phyloP scores from a whole-genome alignment of 92 coral and sea anemone genomes.

The Heliopora coerulea region DNA sequence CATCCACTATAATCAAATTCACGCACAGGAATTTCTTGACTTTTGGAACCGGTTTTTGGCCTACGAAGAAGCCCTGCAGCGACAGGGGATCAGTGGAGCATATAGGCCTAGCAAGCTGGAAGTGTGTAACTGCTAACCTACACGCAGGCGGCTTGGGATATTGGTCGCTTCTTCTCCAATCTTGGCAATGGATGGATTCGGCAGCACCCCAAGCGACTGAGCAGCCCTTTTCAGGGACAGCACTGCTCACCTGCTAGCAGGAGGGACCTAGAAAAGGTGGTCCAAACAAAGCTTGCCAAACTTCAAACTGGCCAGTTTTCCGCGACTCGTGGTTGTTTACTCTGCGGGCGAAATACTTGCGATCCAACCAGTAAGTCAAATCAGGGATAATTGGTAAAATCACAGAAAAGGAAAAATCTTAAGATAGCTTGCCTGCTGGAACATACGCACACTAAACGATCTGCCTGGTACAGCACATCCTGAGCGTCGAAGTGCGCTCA shows the following conservation, averaged over 20 bases:
- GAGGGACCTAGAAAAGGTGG: no score
- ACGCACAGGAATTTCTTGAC: no score
- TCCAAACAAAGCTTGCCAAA: no score
- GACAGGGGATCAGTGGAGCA: constrained; percentile 31
- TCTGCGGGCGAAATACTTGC: no score
- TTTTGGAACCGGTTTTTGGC: no score
- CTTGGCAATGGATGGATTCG: constrained; percentile 10
- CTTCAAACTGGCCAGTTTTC: constrained; percentile 7
- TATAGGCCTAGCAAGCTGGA: constrained; percentile 35
- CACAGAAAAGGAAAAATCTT: constrained; percentile 1
- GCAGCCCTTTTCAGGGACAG: constrained; percentile 37
- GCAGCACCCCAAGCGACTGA: constrained; percentile 20
- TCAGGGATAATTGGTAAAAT: background rate
- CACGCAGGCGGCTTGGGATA: constrained; percentile 33
- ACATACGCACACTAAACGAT: constrained; percentile 37
- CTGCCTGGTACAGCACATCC: constrained; percentile 9
- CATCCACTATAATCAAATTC: no score
- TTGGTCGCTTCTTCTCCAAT: constrained; percentile 19
- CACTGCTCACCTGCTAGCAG: constrained; percentile 27
- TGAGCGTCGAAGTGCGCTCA: constrained; percentile 9
- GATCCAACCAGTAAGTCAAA: no score
- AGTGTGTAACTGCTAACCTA: constrained; percentile 29
- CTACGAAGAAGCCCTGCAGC: constrained; percentile 42
- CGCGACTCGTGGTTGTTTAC: constrained; percentile 28
- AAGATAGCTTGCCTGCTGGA: no score